Evolutionary conservation across 2,888 invertebrate genomes (phyloP).

Genomic region (Euphydryas editha): DNA sequence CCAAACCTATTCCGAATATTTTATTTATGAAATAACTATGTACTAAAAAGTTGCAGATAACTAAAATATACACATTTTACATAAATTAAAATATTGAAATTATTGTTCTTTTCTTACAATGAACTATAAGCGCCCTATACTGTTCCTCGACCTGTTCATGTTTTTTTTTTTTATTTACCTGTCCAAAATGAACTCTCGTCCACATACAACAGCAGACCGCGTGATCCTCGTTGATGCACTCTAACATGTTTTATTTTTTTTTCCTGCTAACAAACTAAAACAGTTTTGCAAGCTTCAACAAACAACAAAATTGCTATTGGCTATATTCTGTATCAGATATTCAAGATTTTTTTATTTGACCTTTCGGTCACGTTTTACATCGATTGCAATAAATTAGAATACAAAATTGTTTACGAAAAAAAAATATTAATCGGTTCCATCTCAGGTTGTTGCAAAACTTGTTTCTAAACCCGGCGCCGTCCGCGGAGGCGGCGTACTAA

Average conservation of each 20-base stretch:
- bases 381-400: conserved; percentile 12
- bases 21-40: conserved; percentile 62
- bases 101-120: conserved; percentile 39
- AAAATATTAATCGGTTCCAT: conserved; percentile 15
- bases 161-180: conserved; percentile 17
- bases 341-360: too few species aligned
- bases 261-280: conserved; percentile 66
- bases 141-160: conserved; percentile 18
- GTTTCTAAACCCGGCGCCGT: conserved; percentile 42
- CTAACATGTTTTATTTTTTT: conserved; percentile 50
- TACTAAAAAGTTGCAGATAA: conserved; percentile 54
- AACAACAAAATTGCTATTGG: conserved; percentile 54
- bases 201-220: conserved; percentile 37
- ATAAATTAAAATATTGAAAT: conserved; percentile 42
- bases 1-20: conserved; percentile 59
- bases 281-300: conserved; percentile 71
- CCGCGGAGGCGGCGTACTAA: conserved; percentile 72
- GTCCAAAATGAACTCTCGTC: conserved; percentile 17
- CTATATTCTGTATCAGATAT: conserved; percentile 31
- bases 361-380: conserved; percentile 22
- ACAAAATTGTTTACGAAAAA: conserved; percentile 4
- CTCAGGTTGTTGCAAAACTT: conserved; percentile 55
- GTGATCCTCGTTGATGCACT: conserved; percentile 42
- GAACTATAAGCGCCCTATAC: conserved; percentile 32
- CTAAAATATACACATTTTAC: conserved; percentile 45